Conservation (phyloP, 2,888 invertebrate genomes). For the Prosapia bicincta region DNA sequence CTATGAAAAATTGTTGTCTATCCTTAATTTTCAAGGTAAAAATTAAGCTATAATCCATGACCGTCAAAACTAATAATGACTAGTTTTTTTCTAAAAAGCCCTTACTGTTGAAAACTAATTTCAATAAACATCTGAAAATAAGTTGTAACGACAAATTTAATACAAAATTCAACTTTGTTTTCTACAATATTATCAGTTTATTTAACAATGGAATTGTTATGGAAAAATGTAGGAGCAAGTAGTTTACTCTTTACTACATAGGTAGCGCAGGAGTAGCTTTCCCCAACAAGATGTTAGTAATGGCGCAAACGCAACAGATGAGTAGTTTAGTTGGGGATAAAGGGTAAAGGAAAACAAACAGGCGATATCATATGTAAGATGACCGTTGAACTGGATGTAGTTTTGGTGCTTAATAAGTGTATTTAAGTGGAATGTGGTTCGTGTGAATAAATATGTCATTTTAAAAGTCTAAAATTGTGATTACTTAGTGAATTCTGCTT, state of each 20-base stretch:
- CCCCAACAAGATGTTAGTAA: not conserved
- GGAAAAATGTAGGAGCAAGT: not conserved
- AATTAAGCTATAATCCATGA: no score
- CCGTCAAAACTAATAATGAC: no score
- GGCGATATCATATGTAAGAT: not conserved
- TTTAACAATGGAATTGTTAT: no score
- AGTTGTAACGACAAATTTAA: no score
- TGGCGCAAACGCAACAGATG: slow-evolving; percentile 2
- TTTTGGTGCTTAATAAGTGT: not conserved
- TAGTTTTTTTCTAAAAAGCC: no score
- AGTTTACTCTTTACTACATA: not conserved
- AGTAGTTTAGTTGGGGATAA: not conserved
- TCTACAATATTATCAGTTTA: no score
- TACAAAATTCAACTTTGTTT: no score
- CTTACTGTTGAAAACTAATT: no score
- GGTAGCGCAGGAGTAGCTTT: not conserved
- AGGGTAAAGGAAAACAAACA: not conserved
- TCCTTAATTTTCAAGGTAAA: no score
- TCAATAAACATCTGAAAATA: no score
- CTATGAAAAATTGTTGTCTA: no score
- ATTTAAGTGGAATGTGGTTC: not conserved
- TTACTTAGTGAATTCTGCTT: not conserved
- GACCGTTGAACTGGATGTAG: not conserved
- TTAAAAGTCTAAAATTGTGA: not conserved
- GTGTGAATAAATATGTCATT: not conserved